Evolutionary conservation across 2,797 vertebrate genomes (phyloP).

Genomic region (Pseudocheirus occidentalis): DNA sequence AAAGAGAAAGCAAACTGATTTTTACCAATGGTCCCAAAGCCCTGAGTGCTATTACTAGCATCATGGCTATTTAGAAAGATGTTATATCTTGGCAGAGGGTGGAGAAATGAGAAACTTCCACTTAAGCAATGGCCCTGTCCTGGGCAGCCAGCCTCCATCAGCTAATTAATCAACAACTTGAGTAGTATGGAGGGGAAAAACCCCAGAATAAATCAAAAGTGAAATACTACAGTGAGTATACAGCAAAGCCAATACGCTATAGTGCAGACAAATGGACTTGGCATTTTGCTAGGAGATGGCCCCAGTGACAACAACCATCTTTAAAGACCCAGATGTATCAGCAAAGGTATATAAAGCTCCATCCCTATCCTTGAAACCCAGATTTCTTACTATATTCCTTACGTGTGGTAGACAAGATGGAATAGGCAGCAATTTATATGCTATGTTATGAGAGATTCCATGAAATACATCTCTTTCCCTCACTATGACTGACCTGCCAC

Average conservation of each 20-base stretch:
- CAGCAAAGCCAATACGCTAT: neutral
- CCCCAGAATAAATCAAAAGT: neutral
- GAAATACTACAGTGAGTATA: neutral
- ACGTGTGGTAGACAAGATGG: neutral
- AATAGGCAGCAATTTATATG: neutral
- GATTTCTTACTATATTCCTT: neutral
- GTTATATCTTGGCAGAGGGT: neutral
- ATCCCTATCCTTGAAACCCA: neutral
- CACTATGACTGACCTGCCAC: neutral
- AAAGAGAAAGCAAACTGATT: neutral
- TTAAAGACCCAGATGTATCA: neutral
- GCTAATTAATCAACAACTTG: neutral
- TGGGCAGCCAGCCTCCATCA: neutral
- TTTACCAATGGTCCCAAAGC: neutral
- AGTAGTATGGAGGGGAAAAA: neutral
- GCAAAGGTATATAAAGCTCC: neutral
- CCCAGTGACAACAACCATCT: neutral
- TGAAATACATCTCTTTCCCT: neutral
- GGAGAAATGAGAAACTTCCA: neutral
- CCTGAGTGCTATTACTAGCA: neutral
- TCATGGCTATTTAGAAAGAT: neutral
- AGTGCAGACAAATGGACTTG: neutral
- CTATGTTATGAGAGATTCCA: neutral
- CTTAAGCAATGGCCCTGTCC: neutral
- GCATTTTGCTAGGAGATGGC: neutral